phyloP scores from a whole-genome alignment of 2,888 invertebrate genomes.

The Platerodrilus igneus region DNA sequence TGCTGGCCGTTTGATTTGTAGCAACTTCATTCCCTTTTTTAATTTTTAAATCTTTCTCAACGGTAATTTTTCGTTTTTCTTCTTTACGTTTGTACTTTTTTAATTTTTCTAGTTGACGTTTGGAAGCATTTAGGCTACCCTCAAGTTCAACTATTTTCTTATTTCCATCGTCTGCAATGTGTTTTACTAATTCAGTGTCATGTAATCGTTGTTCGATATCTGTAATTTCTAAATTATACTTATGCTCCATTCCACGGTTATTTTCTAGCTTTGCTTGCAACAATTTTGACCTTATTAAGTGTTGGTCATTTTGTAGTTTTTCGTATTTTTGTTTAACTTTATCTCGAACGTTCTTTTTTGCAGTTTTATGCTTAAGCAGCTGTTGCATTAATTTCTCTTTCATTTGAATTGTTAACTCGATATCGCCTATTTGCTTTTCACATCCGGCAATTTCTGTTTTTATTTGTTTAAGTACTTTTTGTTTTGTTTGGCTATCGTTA shows the following conservation, averaged over 20 bases:
- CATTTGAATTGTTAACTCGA: conserved; percentile 62
- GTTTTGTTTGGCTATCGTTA: conserved; percentile 39
- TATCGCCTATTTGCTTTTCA: conserved; percentile 65
- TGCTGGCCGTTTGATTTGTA: no score
- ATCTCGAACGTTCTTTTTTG: conserved; percentile 50
- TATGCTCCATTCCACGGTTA: conserved; percentile 37
- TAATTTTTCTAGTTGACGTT: conserved; percentile 70
- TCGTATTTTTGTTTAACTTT: conserved; percentile 60
- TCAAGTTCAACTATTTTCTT: conserved; percentile 69
- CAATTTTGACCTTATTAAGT: conserved; percentile 55
- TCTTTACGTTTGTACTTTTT: conserved; percentile 70
- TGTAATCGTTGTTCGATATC: conserved; percentile 46
- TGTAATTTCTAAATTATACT: conserved; percentile 45
- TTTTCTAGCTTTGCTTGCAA: conserved; percentile 50
- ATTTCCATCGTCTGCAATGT: conserved; percentile 57
- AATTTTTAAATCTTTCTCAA: conserved; percentile 62
- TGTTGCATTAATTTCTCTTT: conserved; percentile 73
- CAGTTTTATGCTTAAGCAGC: conserved; percentile 56
- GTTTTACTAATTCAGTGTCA: conserved; percentile 43
- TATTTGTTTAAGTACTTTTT: conserved; percentile 42
- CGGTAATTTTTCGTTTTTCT: conserved; percentile 63
- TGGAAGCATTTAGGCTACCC: conserved; percentile 67
- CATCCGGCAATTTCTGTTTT: conserved; percentile 59
- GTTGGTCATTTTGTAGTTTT: conserved; percentile 57
- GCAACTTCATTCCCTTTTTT: no score